Evolutionary conservation across 2,113 vertebrate species (phyloP).

Genomic region (Pelmatolapia mariae): DNA sequence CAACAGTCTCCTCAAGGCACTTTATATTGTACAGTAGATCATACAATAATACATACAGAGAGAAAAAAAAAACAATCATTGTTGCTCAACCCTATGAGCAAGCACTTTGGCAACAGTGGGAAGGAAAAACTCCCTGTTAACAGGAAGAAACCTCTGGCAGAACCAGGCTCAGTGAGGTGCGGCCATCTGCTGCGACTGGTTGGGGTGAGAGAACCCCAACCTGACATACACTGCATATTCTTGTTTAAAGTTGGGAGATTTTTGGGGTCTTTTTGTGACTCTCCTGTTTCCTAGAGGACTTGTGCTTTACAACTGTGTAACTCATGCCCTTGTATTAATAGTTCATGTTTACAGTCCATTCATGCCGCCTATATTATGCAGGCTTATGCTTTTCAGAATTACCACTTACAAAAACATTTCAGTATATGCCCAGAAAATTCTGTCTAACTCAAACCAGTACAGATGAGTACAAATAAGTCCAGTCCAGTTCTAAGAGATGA

Average conservation of each 20-base stretch:
- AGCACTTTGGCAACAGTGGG: fast-evolving
- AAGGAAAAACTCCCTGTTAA: background rate
- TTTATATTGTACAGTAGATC: background rate
- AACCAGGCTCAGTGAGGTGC: background rate
- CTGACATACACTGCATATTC: background rate
- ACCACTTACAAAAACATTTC: background rate
- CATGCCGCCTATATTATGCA: background rate
- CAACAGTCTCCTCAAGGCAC: fast-evolving
- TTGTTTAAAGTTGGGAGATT: background rate
- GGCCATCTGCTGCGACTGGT: fast-evolving
- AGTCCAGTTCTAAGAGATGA: background rate
- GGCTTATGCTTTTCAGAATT: background rate
- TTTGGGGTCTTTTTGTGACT: background rate
- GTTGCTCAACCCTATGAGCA: too few species aligned
- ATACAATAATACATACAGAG: background rate
- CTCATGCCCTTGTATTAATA: background rate
- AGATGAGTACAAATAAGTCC: background rate
- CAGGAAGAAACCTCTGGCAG: fast-evolving
- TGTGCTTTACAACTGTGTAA: background rate
- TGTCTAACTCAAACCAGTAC: background rate
- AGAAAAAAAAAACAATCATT: too few species aligned
- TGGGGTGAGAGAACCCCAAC: background rate
- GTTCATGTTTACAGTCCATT: background rate
- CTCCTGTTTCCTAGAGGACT: background rate
- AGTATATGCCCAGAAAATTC: background rate